Conservation (phyloP, 2,888 invertebrate genomes). For the Tribolium freemani region DNA sequence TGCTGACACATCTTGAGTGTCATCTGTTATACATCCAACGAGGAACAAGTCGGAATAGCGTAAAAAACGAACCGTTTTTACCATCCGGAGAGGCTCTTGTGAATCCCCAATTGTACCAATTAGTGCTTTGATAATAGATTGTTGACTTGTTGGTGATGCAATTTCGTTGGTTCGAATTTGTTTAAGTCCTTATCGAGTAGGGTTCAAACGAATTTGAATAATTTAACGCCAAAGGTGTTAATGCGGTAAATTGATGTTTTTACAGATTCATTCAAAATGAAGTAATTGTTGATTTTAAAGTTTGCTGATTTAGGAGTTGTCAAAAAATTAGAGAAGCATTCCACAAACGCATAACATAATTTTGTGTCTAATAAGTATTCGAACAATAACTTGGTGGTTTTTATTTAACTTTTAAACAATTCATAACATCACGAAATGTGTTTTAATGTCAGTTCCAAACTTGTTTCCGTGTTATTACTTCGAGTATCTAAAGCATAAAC, state of each 20-base stretch:
- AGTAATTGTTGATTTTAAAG: not conserved
- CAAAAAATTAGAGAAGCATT: too few relatives aligned
- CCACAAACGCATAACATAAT: too few relatives aligned
- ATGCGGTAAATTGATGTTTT: not conserved
- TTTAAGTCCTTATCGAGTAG: not conserved
- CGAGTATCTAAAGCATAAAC: not conserved
- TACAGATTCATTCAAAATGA: not conserved
- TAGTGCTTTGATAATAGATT: not conserved
- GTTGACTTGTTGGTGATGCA: not conserved
- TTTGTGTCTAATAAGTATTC: too few relatives aligned
- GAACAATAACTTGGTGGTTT: not conserved
- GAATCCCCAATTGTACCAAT: not conserved
- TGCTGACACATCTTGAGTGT: slow-evolving; percentile 21
- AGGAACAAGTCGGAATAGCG: not conserved
- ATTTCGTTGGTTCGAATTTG: not conserved
- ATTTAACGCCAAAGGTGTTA: not conserved
- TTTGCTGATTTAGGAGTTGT: not conserved
- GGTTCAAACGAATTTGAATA: not conserved
- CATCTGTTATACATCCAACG: slow-evolving; percentile 1
- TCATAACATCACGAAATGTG: not conserved
- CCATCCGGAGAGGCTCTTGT: not conserved
- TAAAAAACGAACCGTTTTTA: not conserved
- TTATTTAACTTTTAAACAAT: not conserved
- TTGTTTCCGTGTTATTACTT: not conserved
- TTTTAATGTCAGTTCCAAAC: not conserved